Percentiles rank a stretch among this genome's conserved stretches.
Conservation (phyloP, 2,888 invertebrate species). For the Sinotaia quadrata region DNA sequence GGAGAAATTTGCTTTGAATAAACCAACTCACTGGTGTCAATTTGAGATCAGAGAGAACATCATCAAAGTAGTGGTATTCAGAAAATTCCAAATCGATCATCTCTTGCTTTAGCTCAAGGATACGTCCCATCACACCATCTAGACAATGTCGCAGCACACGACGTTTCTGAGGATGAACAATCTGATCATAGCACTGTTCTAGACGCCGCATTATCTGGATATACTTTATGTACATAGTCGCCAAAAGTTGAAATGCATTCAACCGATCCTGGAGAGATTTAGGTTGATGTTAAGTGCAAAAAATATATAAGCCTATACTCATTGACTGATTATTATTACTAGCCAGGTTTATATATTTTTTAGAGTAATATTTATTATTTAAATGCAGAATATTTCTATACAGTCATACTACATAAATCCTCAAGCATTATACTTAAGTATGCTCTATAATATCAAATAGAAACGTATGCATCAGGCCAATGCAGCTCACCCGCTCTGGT, state of each 20-base stretch:
- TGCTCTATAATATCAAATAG: too few species aligned
- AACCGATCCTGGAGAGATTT: slow-evolving; percentile 67
- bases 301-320: too few species aligned
- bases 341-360: too few species aligned
- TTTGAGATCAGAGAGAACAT: slow-evolving; percentile 81
- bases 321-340: too few species aligned
- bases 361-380: too few species aligned
- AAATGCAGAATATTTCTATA: too few species aligned
- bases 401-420: too few species aligned
- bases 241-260: slow-evolving; percentile 71
- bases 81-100: slow-evolving; percentile 88
- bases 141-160: slow-evolving; percentile 78
- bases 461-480: background rate
- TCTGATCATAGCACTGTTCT: slow-evolving; percentile 89
- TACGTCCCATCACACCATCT: slow-evolving; percentile 81
- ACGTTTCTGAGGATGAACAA: slow-evolving; percentile 93
- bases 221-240: slow-evolving; percentile 83
- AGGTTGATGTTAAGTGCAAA: too few species aligned
- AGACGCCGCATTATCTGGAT: slow-evolving; percentile 83
- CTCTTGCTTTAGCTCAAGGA: slow-evolving; percentile 89
- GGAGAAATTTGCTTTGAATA: too few species aligned
- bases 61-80: slow-evolving; percentile 90
- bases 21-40: slow-evolving; percentile 79
- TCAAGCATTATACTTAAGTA: too few species aligned
- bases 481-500: slow-evolving; percentile 68